Base-by-base conservation (phyloP, 2,113 vertebrate species). In the Lasiurus borealis region DNA sequence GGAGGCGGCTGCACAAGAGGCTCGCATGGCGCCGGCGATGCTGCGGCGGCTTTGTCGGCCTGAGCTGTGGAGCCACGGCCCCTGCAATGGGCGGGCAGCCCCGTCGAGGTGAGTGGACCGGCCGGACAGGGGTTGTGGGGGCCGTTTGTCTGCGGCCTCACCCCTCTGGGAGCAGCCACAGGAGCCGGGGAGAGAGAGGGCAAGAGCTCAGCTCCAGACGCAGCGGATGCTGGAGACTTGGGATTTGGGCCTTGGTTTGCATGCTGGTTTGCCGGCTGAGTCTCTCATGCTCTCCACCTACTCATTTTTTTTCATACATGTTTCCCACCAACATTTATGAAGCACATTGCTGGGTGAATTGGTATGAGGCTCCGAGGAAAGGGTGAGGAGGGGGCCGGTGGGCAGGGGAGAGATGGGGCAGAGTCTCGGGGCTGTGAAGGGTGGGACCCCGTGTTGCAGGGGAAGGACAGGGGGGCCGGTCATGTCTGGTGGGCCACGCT, bases 1-100 rank as follows among this genome's bases (percentile, higher is more conserved):
- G 59, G 78, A 5, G 40, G 40, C 72, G 12, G 10, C 81, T 52
- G 77, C 34, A 0, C 48, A 4, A 46, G 40, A 71, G 64, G 34
- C 36, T 18, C 1, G 7, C 19, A 1, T 8, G 19, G 59, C 77
- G 0, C 16, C 0, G 4, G 57, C 34, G 19, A 6, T 11, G 10
- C 59, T 13, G 15, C 10, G 13, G 19, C 1, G 3, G 34, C n/a
- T 34, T 69, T 8, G 31, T 34, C 46, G 8, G 40, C 40, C 40
- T 40, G 40, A 40, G 59, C 23, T 8, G 34, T 6, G 6, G 34
- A 6, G 46, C 87, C 1, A 48, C 66, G 36, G n/a, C 7, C 44
- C 27, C 34, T 12, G 15, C 1, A 2, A 8, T 0, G 0, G 21
- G 14, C 44, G 46, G 25, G 12, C 0, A 0, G 34, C 27, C 73